Conservation (phyloP, 1,140 invertebrate genomes). For the Panagrolaimus sp. region DNA sequence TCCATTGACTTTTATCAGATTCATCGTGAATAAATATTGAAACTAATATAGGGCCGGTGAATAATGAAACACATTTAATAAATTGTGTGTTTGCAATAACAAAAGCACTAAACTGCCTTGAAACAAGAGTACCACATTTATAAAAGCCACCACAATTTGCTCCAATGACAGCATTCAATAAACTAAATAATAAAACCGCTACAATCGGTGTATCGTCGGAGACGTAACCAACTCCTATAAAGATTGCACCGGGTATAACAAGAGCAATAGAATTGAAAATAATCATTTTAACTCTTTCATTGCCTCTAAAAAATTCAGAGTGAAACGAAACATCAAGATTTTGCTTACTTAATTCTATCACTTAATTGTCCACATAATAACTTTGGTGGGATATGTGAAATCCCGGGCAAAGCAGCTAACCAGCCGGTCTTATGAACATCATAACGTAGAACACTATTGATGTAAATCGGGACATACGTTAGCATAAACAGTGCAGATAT, state of each 20-base stretch:
- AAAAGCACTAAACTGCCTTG: constrained; percentile 33
- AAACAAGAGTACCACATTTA: constrained; percentile 44
- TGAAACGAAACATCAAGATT: neutral
- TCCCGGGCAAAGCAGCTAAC: constrained; percentile 10
- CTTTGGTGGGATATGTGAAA: constrained; percentile 18
- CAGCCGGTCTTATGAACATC: constrained; percentile 1
- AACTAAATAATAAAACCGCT: constrained; percentile 28
- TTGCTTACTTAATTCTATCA: constrained; percentile 12
- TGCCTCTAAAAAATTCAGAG: constrained; percentile 30
- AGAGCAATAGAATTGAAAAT: constrained; percentile 49
- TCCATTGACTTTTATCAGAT: constrained; percentile 14
- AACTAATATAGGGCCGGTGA: constrained; percentile 20
- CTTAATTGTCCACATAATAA: constrained; percentile 11
- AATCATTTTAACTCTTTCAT: constrained; percentile 39
- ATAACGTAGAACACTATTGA: constrained; percentile 37
- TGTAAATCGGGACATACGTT: constrained; percentile 39
- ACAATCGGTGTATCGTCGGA: constrained; percentile 27
- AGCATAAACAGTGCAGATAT: constrained; percentile 36
- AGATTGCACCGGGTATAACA: constrained; percentile 33
- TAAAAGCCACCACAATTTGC: constrained; percentile 47
- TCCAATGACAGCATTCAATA: constrained; percentile 40
- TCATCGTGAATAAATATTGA: constrained; percentile 21
- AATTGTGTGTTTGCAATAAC: constrained; percentile 25
- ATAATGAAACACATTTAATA: constrained; percentile 23
- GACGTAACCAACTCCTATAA: constrained; percentile 40